Conservation (phyloP, 1,140 invertebrate genomes). For the Phymastichus coffea region DNA sequence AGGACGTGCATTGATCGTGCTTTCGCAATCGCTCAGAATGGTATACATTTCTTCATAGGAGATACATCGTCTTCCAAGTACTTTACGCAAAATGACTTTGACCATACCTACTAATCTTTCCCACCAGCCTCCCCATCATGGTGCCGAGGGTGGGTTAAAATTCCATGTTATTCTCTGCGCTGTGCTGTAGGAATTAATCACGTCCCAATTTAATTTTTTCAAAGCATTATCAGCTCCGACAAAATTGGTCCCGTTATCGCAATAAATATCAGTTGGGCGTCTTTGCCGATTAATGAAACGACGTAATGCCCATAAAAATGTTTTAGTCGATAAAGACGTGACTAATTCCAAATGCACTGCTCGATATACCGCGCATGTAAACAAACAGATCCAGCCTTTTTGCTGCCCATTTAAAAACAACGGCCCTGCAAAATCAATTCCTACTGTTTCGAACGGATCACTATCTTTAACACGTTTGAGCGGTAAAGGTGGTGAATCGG, state of each 20-base stretch:
- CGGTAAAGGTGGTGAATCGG: slow-evolving; percentile 31
- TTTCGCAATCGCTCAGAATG: slow-evolving; percentile 36
- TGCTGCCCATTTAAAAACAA: slow-evolving; percentile 26
- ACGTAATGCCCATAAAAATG: slow-evolving; percentile 29
- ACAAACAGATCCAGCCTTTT: slow-evolving; percentile 36
- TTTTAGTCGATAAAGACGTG: slow-evolving; percentile 29
- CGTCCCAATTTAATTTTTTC: slow-evolving; percentile 37
- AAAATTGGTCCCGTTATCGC: slow-evolving; percentile 50
- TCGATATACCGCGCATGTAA: slow-evolving; percentile 36
- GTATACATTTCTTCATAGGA: slow-evolving; percentile 41
- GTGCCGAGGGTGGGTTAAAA: slow-evolving; percentile 48
- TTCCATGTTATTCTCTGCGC: slow-evolving; percentile 42
- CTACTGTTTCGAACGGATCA: slow-evolving; percentile 28
- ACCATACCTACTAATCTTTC: slow-evolving; percentile 42
- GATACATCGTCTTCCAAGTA: slow-evolving; percentile 36
- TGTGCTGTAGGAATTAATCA: slow-evolving; percentile 26
- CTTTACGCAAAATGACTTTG: slow-evolving; percentile 36
- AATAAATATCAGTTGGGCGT: slow-evolving; percentile 43
- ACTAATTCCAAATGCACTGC: slow-evolving; percentile 39
- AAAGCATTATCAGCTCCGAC: slow-evolving; percentile 37
- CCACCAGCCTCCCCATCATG: slow-evolving; percentile 50
- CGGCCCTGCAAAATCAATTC: slow-evolving; percentile 35
- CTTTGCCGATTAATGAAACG: slow-evolving; percentile 35
- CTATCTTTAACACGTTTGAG: slow-evolving; percentile 28
- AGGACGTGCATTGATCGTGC: slow-evolving; percentile 40